These are phyloP conservation scores for Hylaeus anthracinus DNA, from an alignment of 1,140 invertebrate species.

Conservation along the genomic window DNA sequence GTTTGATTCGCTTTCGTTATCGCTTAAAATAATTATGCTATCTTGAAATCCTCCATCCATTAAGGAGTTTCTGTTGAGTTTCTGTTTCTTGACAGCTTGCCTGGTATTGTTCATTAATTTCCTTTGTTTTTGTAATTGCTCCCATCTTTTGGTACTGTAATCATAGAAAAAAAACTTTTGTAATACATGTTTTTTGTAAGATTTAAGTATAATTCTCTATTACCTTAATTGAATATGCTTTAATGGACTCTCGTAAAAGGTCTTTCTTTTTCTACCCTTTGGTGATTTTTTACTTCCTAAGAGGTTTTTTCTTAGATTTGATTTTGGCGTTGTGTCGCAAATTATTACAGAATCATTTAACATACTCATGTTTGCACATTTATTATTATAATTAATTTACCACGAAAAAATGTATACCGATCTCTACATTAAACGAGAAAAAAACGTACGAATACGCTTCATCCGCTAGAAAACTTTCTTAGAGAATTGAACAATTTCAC, in stretches of 20 bases:
- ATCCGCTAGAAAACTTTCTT: not conserved
- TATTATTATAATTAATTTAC: not conserved
- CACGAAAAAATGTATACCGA: not conserved
- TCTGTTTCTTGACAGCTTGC: not conserved
- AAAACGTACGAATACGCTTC: not conserved
- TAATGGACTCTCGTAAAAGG: slow-evolving; percentile 34
- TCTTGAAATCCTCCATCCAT: slow-evolving; percentile 1
- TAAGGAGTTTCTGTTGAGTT: not conserved
- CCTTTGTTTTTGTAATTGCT: not conserved
- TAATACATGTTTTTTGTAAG: not conserved
- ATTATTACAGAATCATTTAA: slow-evolving; percentile 34
- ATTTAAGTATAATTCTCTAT: not conserved
- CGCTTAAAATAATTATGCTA: slow-evolving; percentile 57
- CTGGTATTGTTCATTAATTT: not conserved
- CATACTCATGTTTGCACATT: slow-evolving; percentile 9
- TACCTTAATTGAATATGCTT: slow-evolving; percentile 36
- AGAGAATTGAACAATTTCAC: not conserved
- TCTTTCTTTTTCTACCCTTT: not conserved
- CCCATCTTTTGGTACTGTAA: slow-evolving; percentile 9
- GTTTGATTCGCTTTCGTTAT: slow-evolving; percentile 42
- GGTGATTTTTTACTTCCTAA: not conserved
- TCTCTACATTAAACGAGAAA: not conserved
- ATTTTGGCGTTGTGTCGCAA: not conserved
- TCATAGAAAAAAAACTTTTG: not conserved
- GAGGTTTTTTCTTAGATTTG: not conserved